Base-by-base conservation (phyloP, 37 sponge, comb jelly and placozoan species). In the Bolinopsis microptera region DNA sequence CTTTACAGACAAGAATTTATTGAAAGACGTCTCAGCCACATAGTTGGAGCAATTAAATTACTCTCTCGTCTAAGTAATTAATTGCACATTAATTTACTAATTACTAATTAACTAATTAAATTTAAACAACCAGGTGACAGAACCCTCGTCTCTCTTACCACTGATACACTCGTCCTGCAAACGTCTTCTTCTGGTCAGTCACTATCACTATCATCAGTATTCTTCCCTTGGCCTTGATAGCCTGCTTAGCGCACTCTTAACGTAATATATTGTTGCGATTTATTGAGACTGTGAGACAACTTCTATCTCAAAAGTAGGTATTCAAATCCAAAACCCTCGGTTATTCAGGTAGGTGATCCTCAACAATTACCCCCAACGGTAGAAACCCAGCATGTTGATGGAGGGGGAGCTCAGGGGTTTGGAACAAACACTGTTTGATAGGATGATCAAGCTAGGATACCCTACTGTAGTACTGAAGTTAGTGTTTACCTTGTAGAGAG, bases 261-360 rank as follows among this genome's bases (percentile, higher is more conserved):
- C n/a, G n/a, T n/a, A n/a, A n/a, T n/a, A n/a, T n/a, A n/a, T n/a
- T n/a, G n/a, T n/a, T n/a, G n/a, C n/a, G n/a, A n/a, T n/a, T n/a
- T n/a, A n/a, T n/a, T n/a, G n/a, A n/a, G n/a, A n/a, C n/a, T n/a
- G n/a, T n/a, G n/a, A n/a, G n/a, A n/a, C n/a, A n/a, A n/a, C n/a
- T n/a, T n/a, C n/a, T n/a, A n/a, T 22, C 13, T 67, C 68, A 13
- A 67, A 18, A 18, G 68, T 22, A 67, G 18, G 18, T 67, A 13
- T 18, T 67, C 68, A 67, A 67, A 22, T 22, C 13, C 18, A 13
- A 67, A 67, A 67, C 28, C 27, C 76, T 27, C 5, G 8, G 76
- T n/a, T 16, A n/a, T 74, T 27, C 94, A 96, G 28, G 96, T 97
- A 88, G 98, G 98, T 41, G 98, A 97, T 70, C 98, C 96, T n/a